phyloP scores from a whole-genome alignment of 2,113 vertebrate genomes.

The Cygnus buccinator region DNA sequence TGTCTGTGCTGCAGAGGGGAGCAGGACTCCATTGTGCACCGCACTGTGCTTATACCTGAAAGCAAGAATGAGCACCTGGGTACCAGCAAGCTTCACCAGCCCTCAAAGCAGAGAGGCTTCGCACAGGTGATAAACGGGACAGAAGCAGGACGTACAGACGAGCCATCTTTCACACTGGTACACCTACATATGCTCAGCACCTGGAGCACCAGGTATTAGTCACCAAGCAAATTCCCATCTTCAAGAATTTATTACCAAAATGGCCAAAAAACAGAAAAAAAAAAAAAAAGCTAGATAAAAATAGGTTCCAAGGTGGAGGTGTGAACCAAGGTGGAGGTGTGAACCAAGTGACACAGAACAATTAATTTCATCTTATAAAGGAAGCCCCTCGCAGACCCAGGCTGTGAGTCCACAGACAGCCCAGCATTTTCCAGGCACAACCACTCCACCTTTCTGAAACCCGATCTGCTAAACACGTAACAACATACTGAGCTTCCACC shows the following conservation, averaged over 20 bases:
- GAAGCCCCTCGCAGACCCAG: background rate
- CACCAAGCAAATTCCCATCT: background rate
- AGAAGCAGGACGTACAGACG: background rate
- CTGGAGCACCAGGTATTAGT: background rate
- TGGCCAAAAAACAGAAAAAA: background rate
- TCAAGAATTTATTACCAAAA: background rate
- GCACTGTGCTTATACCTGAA: background rate
- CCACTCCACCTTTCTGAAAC: background rate
- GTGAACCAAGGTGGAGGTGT: background rate
- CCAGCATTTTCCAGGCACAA: background rate
- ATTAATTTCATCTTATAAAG: background rate
- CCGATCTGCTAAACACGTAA: background rate
- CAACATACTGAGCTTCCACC: background rate
- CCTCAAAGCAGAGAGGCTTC: background rate
- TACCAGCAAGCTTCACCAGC: background rate
- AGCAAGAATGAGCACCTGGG: accelerated
- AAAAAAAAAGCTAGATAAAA: background rate
- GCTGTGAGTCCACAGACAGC: background rate
- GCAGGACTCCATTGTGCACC: background rate
- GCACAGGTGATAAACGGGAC: background rate
- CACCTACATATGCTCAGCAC: background rate
- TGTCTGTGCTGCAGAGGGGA: background rate
- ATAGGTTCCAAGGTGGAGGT: background rate
- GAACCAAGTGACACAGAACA: background rate
- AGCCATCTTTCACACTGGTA: background rate